Base-by-base conservation (phyloP, 2,113 vertebrate species). In the Callopanchax toddi region DNA sequence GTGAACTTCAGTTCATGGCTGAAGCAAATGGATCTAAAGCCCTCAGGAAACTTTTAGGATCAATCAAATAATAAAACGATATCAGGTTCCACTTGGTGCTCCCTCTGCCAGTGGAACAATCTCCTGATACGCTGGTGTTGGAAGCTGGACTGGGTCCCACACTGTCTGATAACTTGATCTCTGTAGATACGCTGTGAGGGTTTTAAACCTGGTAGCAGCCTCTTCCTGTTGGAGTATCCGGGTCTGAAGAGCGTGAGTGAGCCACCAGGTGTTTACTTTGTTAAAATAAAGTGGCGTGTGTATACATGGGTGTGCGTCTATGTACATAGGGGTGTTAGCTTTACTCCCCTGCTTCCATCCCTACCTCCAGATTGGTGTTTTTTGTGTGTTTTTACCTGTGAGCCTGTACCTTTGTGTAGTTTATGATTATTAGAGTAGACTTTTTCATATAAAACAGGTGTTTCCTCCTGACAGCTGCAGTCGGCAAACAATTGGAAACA, bases 181-280 rank as follows among this genome's bases (percentile, higher is more conserved):
- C 21, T 21, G 42, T 32, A n/a, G n/a, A n/a, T n/a, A n/a, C n/a
- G n/a, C n/a, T n/a, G n/a, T n/a, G 45, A n/a, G 16, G 52, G 48
- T 51, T 62, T n/a, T 11, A 32, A 48, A 42, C 6, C 6, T 42
- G 34, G 32, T n/a, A 12, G 48, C 48, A 34, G 50, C 20, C 20
- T 48, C 50, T 70, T 78, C 42, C 44, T 72, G 50, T 36, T 58
- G 18, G 42, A 59, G 44, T 39, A 79, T 83, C 65, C 74, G 67
- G 81, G 69, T 79, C 49, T 37, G 37, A 43, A 25, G 59, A 58
- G 54, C 3, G 11, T 53, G 55, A 74, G 50, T 0, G 0, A 75
- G 46, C 60, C 49, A 43, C 17, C 71, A 51, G 36, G 67, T 87
- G 86, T 86, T 86, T 74, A 82, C 80, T 84, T 71, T 75, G 74